These are phyloP conservation scores for Aselliscus stoliczkanus DNA, from an alignment of 2,797 vertebrate species.

Conservation along the genomic window DNA sequence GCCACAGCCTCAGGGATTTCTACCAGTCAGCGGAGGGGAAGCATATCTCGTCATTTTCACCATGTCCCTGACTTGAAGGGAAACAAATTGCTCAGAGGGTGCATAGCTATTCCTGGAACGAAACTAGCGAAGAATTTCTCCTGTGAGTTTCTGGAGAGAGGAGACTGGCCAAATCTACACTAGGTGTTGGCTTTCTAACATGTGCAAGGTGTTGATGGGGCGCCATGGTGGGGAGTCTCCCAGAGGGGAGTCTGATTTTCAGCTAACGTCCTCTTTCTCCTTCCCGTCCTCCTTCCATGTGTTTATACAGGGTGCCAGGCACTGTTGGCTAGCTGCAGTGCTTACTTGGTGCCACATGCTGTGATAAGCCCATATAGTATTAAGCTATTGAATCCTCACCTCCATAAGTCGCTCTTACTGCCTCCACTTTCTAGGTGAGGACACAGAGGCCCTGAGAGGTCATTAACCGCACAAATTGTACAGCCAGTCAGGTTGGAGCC, in stretches of 20 bases:
- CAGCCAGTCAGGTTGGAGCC: not conserved
- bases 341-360: not conserved
- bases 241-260: not conserved
- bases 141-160: not conserved
- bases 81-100: not conserved
- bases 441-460: not conserved
- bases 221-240: not conserved
- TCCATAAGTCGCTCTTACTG: not conserved
- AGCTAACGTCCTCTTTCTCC: not conserved
- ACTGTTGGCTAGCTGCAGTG: not conserved
- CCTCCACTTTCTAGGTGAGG: not conserved
- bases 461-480: not conserved
- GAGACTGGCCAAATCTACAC: not conserved
- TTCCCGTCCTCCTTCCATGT: not conserved
- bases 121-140: not conserved
- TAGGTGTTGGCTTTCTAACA: not conserved
- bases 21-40: not conserved
- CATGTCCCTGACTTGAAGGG: not conserved
- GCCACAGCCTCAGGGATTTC: accelerated
- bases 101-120: not conserved
- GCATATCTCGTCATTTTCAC: not conserved
- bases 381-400: not conserved
- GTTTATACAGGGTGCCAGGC: not conserved
- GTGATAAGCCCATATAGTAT: not conserved
- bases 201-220: too few species aligned